Evolutionary conservation across 1,140 invertebrate species (phyloP), one percentile per base, ranked within the genome.

Genomic region (Hypsibius dujardini): DNA sequence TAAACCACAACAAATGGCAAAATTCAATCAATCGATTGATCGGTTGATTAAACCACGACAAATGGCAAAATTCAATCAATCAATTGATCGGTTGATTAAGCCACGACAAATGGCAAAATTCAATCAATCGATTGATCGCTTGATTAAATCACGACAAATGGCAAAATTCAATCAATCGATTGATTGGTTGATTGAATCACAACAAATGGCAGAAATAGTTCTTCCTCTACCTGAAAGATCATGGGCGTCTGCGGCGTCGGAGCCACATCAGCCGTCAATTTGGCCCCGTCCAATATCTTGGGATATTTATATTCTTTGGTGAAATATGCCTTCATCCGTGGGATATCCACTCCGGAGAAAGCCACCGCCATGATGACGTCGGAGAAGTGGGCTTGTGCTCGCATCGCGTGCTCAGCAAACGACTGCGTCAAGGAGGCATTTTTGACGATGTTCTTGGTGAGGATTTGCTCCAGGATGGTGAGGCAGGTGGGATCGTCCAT

Each of bases 301-400:
- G 62, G 62, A 67, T 15, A 15, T 45, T 42, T 12, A 42, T 15
- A 67, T 45, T 67, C 62, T 45, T 45, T 67, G 7, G 42, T 15
- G 28, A 28, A 28, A 42, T 67, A 42, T 7, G 12, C 7, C 42
- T 67, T 67, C 12, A 67, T 7, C 12, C 42, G 3, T 3, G 62
- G 12, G 12, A 67, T 67, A 42, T 67, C 62, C 62, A 42, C 45
- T 12, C 62, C 62, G 45, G 62, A 15, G 42, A 67, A 67, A 42
- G 62, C 62, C 12, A 67, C 12, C 3, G 62, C 62, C 62, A 67
- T 67, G 62, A 67, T 42, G 42, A 42, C 12, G 62, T 67, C 62
- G 42, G 62, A 12, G 62, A 67, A 67, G 62, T 67, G 62, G 7
- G 62, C 62, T 42, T 67, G 62, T 45, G 62, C 12, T 67, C 62